Percentiles rank a stretch among this genome's conserved stretches.
Conservation (phyloP, 1,140 invertebrate genomes). For the Epicauta chinensis region DNA sequence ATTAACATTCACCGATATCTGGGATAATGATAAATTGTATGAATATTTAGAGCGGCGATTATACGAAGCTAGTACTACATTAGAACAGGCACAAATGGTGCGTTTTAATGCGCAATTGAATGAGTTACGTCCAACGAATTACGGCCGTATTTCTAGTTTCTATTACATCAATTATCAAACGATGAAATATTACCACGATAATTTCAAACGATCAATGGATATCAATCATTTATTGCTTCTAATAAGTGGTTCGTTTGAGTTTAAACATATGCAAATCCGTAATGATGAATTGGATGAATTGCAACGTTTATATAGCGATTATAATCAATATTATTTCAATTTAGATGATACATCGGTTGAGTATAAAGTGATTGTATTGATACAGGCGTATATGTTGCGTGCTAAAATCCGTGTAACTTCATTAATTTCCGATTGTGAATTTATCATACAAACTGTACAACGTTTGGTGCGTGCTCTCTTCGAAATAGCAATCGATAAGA, state of each 20-base stretch:
- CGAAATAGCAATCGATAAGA: constrained; percentile 84
- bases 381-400: constrained; percentile 86
- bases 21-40: constrained; percentile 25
- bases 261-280: constrained; percentile 93
- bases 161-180: constrained; percentile 98
- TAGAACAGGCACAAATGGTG: constrained; percentile 94
- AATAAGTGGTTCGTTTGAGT: constrained; percentile 89
- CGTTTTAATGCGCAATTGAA: constrained; percentile 80
- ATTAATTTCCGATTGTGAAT: constrained; percentile 75
- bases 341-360: constrained; percentile 26
- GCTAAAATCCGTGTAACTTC: constrained; percentile 80
- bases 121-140: constrained; percentile 68
- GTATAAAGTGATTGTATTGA: constrained; percentile 90
- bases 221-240: constrained; percentile 82
- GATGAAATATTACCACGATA: constrained; percentile 83
- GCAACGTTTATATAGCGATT: constrained; percentile 69
- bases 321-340: constrained; percentile 26
- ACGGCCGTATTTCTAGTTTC: constrained; percentile 94
- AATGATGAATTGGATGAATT: constrained; percentile 77
- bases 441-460: constrained; percentile 67
- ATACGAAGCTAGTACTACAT: constrained; percentile 61
- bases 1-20: constrained; percentile 33
- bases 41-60: constrained; percentile 28
- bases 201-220: constrained; percentile 72
- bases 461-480: constrained; percentile 89